A percentile compares a stretch with the other conserved stretches of the same genome.
Evolutionary conservation across 2,797 vertebrate species (phyloP).

Genomic region (Austrolebias charrua): DNA sequence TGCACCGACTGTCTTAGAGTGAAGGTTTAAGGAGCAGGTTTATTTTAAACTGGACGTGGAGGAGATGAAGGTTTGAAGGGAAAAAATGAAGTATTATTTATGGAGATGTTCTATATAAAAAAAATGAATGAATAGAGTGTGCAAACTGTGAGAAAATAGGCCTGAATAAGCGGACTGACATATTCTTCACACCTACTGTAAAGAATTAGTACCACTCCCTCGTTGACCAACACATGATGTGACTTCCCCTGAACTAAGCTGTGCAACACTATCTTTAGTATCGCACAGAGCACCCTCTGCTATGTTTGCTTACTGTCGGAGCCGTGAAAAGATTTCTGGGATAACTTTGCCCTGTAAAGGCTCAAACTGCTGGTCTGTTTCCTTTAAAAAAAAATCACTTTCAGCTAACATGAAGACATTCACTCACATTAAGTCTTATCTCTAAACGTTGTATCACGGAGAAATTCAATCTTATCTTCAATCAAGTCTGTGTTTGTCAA

Average conservation of each 20-base stretch:
- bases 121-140: slow-evolving; percentile 15
- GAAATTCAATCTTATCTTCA: slow-evolving; percentile 10
- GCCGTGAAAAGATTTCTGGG: slow-evolving; percentile 30
- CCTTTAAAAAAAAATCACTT: slow-evolving; percentile 11
- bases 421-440: neutral
- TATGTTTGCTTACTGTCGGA: slow-evolving; percentile 43
- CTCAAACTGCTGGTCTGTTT: slow-evolving; percentile 9
- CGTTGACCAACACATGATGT: slow-evolving; percentile 7
- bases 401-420: slow-evolving; percentile 11
- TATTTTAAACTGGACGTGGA: slow-evolving; percentile 49
- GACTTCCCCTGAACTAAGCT: slow-evolving; percentile 20
- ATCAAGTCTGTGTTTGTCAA: slow-evolving; percentile 27
- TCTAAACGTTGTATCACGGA: slow-evolving; percentile 23
- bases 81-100: slow-evolving; percentile 7
- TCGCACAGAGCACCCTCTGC: slow-evolving; percentile 8
- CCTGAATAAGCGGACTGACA: slow-evolving; percentile 4
- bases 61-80: slow-evolving; percentile 24
- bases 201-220: slow-evolving; percentile 22
- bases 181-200: slow-evolving; percentile 9
- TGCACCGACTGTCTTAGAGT: slow-evolving; percentile 54
- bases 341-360: slow-evolving; percentile 35
- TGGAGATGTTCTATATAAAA: slow-evolving; percentile 2
- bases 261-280: slow-evolving; percentile 11
- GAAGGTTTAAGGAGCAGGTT: slow-evolving; percentile 62
- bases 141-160: slow-evolving; percentile 8